Conservation (phyloP, 1,140 invertebrate species). For the Eupristina koningsbergeri region DNA sequence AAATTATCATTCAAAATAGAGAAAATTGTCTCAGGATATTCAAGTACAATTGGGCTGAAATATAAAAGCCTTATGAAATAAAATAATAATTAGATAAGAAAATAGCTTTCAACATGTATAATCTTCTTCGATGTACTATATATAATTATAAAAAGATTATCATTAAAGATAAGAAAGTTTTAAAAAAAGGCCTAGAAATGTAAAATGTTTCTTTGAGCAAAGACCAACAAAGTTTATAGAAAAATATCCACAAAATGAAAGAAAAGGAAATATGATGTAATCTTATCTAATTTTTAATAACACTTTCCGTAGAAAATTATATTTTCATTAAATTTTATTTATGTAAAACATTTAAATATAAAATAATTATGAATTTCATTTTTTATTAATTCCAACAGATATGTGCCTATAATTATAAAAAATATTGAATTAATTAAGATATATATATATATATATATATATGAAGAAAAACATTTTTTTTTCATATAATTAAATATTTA, state of each 20-base stretch:
- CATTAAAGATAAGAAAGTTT: background rate
- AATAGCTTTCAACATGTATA: constrained; percentile 16
- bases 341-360: background rate
- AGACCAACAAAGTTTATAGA: constrained; percentile 37
- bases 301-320: background rate
- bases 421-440: background rate
- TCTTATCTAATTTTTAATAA: no score
- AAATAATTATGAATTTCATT: background rate
- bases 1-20: constrained; percentile 22
- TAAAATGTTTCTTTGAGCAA: constrained; percentile 34
- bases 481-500: no score
- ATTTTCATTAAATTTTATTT: background rate
- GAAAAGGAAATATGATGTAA: no score
- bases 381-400: background rate
- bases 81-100: constrained; percentile 12
- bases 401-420: background rate
- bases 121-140: constrained; percentile 21
- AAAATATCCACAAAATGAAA: background rate
- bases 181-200: constrained; percentile 16
- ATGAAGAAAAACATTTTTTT: background rate
- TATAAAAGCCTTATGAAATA: constrained; percentile 31
- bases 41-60: constrained; percentile 25
- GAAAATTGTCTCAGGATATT: constrained; percentile 39
- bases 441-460: background rate
- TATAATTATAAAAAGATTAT: constrained; percentile 42